Evolutionary conservation across 2,888 invertebrate species (phyloP).

Genomic region (Branchinecta sandiegonensis): DNA sequence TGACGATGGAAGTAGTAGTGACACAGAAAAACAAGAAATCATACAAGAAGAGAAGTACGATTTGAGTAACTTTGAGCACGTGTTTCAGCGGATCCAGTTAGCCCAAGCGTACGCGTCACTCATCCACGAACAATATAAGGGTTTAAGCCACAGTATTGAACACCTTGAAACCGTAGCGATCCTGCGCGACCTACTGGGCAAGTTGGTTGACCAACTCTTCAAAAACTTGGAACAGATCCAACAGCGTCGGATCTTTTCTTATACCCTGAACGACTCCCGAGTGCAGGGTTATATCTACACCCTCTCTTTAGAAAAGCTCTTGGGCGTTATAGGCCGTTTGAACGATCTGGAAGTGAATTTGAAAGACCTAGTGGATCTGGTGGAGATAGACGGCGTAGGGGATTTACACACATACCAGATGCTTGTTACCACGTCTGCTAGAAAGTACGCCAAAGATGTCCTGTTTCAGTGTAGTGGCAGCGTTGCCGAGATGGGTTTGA

Average conservation of each 20-base stretch:
- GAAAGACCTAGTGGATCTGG: background rate
- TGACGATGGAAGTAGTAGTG: background rate
- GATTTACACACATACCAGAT: conserved; percentile 4
- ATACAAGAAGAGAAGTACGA: background rate
- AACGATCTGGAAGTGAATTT: background rate
- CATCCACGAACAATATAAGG: background rate
- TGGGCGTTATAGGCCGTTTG: background rate
- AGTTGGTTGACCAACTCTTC: background rate
- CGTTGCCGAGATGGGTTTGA: background rate
- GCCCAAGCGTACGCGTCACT: background rate
- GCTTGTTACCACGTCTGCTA: background rate
- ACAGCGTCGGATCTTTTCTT: background rate
- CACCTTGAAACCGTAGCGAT: too few species aligned
- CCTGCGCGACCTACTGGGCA: background rate
- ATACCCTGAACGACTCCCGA: background rate
- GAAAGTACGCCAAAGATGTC: background rate
- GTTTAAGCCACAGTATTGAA: background rate
- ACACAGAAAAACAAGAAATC: background rate
- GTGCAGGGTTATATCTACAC: background rate
- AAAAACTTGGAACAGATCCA: background rate
- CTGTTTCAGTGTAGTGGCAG: background rate
- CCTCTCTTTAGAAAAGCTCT: background rate
- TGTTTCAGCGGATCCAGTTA: background rate
- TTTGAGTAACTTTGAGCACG: background rate
- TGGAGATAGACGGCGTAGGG: background rate